A percentile compares a stretch with the other conserved stretches of the same genome.
Evolutionary conservation across 1,140 invertebrate genomes (phyloP).

Genomic region (Dreissena polymorpha): DNA sequence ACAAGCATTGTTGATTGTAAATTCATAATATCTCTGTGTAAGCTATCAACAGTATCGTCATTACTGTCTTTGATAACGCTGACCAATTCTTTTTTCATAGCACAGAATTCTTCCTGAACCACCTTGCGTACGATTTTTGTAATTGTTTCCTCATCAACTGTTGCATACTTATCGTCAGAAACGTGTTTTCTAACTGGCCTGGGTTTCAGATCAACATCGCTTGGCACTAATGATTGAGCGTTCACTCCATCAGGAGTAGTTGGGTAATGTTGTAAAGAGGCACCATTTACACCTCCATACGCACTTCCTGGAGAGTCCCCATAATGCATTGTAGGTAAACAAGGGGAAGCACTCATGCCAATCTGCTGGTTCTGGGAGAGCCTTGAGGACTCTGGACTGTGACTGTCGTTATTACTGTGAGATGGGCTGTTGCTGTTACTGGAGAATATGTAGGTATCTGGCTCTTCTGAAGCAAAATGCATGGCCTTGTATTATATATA

Average conservation of each 20-base stretch:
- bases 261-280: background rate
- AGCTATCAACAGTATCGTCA: conserved; percentile 30
- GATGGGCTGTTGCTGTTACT: conserved; percentile 6
- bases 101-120: conserved; percentile 29
- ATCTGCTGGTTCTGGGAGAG: conserved; percentile 22
- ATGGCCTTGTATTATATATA: background rate
- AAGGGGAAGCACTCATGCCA: conserved; percentile 50
- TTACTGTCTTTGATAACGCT: background rate
- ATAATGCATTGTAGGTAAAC: conserved; percentile 32
- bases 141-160: conserved; percentile 10
- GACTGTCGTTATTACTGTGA: background rate
- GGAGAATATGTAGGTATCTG: conserved; percentile 23
- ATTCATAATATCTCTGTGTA: conserved; percentile 43
- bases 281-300: conserved; percentile 1
- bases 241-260: conserved; percentile 51
- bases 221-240: conserved; percentile 25
- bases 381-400: conserved; percentile 21
- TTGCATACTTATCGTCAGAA: background rate
- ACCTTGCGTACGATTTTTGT: conserved; percentile 29
- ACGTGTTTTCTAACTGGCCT: background rate
- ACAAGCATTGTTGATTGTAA: conserved; percentile 43
- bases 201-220: background rate
- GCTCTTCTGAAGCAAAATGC: conserved; percentile 20
- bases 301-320: conserved; percentile 49
- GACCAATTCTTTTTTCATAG: conserved; percentile 24